phyloP scores from a whole-genome alignment of 2,113 vertebrate genomes.

The Cyprinus carpio region DNA sequence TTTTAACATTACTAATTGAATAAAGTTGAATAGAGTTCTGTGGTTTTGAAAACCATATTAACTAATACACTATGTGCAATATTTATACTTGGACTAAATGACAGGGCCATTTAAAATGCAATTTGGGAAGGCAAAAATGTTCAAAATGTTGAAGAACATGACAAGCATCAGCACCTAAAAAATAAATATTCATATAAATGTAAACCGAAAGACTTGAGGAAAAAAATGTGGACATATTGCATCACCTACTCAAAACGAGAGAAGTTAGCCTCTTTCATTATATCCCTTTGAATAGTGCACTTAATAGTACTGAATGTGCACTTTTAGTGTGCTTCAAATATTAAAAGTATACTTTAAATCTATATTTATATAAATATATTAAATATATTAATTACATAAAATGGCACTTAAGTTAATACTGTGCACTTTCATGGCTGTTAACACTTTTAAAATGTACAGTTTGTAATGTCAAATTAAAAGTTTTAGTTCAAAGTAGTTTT shows the following conservation, averaged over 20 bases:
- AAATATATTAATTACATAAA: not conserved
- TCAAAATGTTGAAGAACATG: too few species aligned
- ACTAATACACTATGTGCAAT: not conserved
- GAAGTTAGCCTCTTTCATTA: not conserved
- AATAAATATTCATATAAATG: not conserved
- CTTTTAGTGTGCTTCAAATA: not conserved
- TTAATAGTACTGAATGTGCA: not conserved
- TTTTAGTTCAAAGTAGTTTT: not conserved
- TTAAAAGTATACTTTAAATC: not conserved
- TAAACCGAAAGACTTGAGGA: not conserved
- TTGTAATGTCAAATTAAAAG: not conserved
- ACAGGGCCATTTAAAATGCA: too few species aligned
- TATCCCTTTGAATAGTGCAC: not conserved
- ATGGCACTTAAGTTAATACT: not conserved
- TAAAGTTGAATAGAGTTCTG: not conserved
- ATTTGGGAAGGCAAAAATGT: too few species aligned
- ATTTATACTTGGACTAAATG: not conserved
- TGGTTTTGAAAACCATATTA: not conserved
- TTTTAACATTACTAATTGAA: too few species aligned
- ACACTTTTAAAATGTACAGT: not conserved
- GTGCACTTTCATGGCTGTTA: not conserved
- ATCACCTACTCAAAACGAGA: not conserved
- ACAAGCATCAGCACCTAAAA: too few species aligned
- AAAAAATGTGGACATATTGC: not conserved
- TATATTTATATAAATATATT: too few species aligned